Conservation (phyloP, 2,797 vertebrate species). For the Eulemur mongoz region DNA sequence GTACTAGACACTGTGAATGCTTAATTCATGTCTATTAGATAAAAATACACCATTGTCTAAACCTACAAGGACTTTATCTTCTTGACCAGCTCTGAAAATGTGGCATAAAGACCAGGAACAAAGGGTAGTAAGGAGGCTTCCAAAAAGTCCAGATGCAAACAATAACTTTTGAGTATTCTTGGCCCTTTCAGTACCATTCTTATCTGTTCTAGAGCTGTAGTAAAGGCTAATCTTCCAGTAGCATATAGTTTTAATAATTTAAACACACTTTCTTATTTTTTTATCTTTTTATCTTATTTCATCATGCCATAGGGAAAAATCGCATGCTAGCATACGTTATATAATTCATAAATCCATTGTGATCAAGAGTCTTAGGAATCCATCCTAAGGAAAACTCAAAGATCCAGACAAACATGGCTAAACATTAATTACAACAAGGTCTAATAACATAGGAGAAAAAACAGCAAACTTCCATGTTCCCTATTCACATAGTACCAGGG, state of each 20-base stretch:
- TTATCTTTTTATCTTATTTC: background rate
- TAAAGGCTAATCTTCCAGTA: background rate
- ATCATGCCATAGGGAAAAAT: background rate
- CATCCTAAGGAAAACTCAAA: background rate
- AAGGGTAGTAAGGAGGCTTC: background rate
- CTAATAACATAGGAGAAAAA: background rate
- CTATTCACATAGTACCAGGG: accelerated
- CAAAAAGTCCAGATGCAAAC: accelerated
- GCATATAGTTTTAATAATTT: background rate
- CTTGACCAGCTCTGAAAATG: background rate
- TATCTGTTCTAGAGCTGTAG: background rate
- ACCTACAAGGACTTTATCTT: background rate
- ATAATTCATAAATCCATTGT: background rate
- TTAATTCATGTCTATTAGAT: background rate
- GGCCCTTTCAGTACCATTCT: background rate
- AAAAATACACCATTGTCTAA: background rate
- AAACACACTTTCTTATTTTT: background rate
- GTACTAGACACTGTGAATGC: background rate
- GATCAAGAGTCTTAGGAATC: background rate
- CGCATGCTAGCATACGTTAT: background rate
- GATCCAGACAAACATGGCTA: background rate
- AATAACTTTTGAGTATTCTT: background rate
- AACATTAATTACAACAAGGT: background rate
- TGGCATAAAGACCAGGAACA: background rate
- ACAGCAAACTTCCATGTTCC: background rate